phyloP scores from a whole-genome alignment of 1,140 invertebrate genomes.

The Oscheius sp. region DNA sequence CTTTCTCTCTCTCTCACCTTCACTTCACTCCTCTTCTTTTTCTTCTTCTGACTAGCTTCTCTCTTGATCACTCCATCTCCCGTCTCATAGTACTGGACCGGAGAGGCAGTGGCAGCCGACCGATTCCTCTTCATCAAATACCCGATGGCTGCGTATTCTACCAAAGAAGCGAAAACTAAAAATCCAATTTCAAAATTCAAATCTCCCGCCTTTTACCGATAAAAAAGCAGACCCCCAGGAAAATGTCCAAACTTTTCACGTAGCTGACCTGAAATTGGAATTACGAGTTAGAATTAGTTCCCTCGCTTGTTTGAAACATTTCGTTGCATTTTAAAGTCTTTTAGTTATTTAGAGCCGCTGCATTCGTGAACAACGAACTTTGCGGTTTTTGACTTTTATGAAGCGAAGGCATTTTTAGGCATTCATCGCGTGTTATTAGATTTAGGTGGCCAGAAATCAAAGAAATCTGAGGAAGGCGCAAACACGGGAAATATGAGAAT shows the following conservation, averaged over 20 bases:
- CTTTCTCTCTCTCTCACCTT: conserved; percentile 37
- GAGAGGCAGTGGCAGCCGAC: conserved; percentile 4
- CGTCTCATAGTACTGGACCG: conserved; percentile 36
- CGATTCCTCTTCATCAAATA: conserved; percentile 58
- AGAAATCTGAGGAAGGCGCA: no score
- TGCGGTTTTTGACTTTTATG: no score
- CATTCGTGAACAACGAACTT: no score
- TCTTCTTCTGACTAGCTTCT: conserved; percentile 25
- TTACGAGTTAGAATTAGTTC: no score
- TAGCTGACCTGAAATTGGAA: conserved; percentile 72
- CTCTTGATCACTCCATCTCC: conserved; percentile 22
- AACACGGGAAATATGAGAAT: no score
- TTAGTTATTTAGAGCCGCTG: no score
- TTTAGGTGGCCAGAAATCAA: no score
- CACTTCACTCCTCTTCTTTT: conserved; percentile 36
- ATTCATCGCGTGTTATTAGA: no score
- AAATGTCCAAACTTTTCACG: conserved; percentile 60
- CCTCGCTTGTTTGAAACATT: no score
- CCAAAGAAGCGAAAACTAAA: conserved; percentile 55
- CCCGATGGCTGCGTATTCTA: conserved; percentile 58
- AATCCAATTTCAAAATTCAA: neutral
- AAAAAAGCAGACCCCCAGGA: conserved; percentile 61
- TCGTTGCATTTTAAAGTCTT: no score
- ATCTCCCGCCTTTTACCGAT: conserved; percentile 46
- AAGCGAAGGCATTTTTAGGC: no score